Evolutionary conservation across 2,888 invertebrate species (phyloP).

Genomic region (Andrena fulva): DNA sequence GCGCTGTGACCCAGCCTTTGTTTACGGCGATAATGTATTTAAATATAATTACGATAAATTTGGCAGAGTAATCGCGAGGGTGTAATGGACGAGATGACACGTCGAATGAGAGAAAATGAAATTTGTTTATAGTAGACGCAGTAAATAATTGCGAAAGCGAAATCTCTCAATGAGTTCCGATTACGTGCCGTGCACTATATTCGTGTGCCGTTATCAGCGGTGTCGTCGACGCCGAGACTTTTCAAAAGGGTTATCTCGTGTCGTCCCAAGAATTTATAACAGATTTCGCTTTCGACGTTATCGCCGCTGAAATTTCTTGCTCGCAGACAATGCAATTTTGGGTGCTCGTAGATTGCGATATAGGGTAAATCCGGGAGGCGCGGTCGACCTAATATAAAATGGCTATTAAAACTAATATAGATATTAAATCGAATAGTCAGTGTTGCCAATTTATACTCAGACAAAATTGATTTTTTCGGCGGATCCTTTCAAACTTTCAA

Average conservation of each 20-base stretch:
- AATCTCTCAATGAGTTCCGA: not conserved
- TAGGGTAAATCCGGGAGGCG: no score
- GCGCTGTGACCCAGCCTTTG: no score
- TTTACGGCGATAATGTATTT: no score
- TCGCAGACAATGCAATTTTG: constrained; percentile 34
- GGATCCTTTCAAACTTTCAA: no score
- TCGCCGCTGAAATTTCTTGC: constrained; percentile 17
- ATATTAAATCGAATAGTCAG: no score
- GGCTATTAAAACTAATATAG: no score
- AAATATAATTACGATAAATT: constrained; percentile 5
- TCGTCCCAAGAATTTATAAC: constrained; percentile 56
- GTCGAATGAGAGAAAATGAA: not conserved
- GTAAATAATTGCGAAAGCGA: not conserved
- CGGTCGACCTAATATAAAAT: no score
- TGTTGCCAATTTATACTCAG: no score
- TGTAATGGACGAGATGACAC: not conserved
- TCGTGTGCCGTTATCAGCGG: constrained; percentile 17
- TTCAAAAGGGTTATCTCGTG: constrained; percentile 54
- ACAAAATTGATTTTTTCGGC: no score
- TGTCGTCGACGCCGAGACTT: constrained; percentile 12
- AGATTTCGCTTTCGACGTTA: constrained; percentile 41
- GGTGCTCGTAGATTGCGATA: constrained; percentile 19
- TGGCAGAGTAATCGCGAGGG: not conserved
- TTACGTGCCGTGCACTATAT: not conserved
- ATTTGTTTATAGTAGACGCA: not conserved